Evolutionary conservation across 2,888 invertebrate species (phyloP).

Genomic region (Xestia rhomboidea): DNA sequence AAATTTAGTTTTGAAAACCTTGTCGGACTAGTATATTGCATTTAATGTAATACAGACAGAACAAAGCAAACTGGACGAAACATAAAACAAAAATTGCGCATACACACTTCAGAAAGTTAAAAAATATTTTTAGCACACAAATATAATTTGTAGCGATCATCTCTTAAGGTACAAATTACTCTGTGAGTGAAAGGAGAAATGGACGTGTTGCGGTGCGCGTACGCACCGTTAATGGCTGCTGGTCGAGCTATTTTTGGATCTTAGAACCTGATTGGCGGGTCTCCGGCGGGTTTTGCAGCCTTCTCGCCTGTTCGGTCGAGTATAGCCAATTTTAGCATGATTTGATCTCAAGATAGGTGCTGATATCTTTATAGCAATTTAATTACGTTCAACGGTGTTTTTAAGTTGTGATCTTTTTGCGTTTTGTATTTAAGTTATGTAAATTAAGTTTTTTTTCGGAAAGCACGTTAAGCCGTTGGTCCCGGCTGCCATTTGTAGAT

Average conservation of each 20-base stretch:
- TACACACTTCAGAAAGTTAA: slow-evolving; percentile 53
- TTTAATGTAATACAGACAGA: background rate
- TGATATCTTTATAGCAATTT: slow-evolving; percentile 37
- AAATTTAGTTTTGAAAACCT: background rate
- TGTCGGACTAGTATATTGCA: background rate
- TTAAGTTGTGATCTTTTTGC: background rate
- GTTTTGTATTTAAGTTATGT: background rate
- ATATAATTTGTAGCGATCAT: slow-evolving; percentile 61
- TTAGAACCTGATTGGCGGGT: slow-evolving; percentile 79
- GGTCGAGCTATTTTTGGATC: slow-evolving; percentile 83
- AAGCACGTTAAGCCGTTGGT: no score
- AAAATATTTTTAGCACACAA: slow-evolving; percentile 49
- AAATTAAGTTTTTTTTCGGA: background rate
- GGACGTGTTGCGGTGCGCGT: slow-evolving; percentile 77
- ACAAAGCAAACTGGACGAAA: background rate
- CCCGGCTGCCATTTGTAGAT: no score
- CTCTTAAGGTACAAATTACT: slow-evolving; percentile 77
- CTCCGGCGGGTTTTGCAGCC: slow-evolving; percentile 72
- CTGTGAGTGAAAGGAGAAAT: slow-evolving; percentile 85
- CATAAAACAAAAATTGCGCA: slow-evolving; percentile 3
- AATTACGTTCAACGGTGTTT: slow-evolving; percentile 32
- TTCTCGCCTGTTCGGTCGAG: slow-evolving; percentile 66
- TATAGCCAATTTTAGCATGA: slow-evolving; percentile 73
- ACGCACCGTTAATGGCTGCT: slow-evolving; percentile 80
- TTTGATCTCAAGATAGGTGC: slow-evolving; percentile 58